Conservation (phyloP, 2,797 vertebrate species). For the Danio jaintianensis region DNA sequence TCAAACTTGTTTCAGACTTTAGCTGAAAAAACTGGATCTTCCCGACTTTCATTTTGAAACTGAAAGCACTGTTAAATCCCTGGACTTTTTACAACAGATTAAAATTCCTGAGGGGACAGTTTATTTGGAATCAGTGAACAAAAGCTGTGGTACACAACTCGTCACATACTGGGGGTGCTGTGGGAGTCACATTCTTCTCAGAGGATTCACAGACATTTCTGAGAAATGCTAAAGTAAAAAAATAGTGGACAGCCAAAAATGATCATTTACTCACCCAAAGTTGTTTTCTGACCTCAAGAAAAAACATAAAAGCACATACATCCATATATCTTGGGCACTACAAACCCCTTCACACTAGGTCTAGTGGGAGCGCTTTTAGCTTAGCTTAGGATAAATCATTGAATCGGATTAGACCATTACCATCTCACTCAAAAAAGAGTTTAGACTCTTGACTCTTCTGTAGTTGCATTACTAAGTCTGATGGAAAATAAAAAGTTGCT, state of each 20-base stretch:
- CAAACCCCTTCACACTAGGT: background rate
- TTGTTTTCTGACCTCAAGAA: background rate
- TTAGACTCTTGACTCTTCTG: no score
- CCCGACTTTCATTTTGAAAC: slow-evolving; percentile 49
- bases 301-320: background rate
- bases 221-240: background rate
- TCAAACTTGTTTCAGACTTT: background rate
- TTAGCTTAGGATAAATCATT: no score
- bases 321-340: background rate
- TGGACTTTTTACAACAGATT: slow-evolving; percentile 78
- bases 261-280: background rate
- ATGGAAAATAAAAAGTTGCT: no score
- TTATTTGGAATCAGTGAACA: slow-evolving; percentile 73
- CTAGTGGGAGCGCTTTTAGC: no score
- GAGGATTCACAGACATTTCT: slow-evolving; percentile 13
- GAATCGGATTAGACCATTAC: no score
- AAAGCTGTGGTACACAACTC: slow-evolving; percentile 63
- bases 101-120: slow-evolving; percentile 72
- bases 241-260: background rate
- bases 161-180: slow-evolving; percentile 65
- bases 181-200: slow-evolving; percentile 43
- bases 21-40: slow-evolving; percentile 17
- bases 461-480: no score
- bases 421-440: no score
- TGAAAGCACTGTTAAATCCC: slow-evolving; percentile 59